Evolutionary conservation across 2,113 vertebrate genomes (phyloP).

Genomic region (Cebidichthys violaceus): DNA sequence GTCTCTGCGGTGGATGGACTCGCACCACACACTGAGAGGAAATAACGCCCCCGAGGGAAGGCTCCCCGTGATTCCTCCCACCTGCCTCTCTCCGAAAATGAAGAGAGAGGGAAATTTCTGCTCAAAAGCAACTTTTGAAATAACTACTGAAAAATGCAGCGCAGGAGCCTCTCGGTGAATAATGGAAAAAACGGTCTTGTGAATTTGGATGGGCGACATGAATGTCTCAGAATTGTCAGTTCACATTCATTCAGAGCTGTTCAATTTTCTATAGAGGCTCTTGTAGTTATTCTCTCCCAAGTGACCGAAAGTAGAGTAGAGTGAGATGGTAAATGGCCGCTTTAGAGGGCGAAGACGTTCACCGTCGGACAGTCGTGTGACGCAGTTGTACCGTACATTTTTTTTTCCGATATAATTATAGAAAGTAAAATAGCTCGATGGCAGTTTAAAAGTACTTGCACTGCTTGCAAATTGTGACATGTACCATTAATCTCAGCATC

Average conservation of each 20-base stretch:
- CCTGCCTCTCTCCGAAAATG: conserved; percentile 23
- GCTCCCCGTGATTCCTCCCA: conserved; percentile 17
- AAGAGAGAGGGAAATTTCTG: conserved; percentile 11
- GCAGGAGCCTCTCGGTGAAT: conserved; percentile 31
- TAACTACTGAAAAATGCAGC: conserved; percentile 31
- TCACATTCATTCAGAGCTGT: conserved; percentile 46
- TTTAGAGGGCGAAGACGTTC: conserved; percentile 30
- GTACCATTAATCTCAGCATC: conserved; percentile 26
- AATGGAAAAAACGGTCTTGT: conserved; percentile 53
- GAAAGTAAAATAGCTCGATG: conserved; percentile 20
- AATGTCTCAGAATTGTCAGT: conserved; percentile 51
- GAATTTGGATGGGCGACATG: conserved; percentile 41
- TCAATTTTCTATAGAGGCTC: conserved; percentile 48
- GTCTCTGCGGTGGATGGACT: conserved; percentile 35
- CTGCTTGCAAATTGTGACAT: conserved; percentile 33
- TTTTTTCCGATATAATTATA: conserved; percentile 29
- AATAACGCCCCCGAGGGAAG: conserved; percentile 37
- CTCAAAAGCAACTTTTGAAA: conserved; percentile 29
- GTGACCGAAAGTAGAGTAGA: conserved; percentile 24
- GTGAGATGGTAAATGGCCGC: conserved; percentile 39
- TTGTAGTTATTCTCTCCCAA: conserved; percentile 23
- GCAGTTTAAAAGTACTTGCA: conserved; percentile 34
- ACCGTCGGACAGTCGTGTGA: conserved; percentile 3
- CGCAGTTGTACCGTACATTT: conserved; percentile 31
- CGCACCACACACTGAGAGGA: conserved; percentile 42